A percentile compares a stretch with the other conserved stretches of the same genome.
phyloP scores from a whole-genome alignment of 2,888 invertebrate species.

The Barypeithes pellucidus region DNA sequence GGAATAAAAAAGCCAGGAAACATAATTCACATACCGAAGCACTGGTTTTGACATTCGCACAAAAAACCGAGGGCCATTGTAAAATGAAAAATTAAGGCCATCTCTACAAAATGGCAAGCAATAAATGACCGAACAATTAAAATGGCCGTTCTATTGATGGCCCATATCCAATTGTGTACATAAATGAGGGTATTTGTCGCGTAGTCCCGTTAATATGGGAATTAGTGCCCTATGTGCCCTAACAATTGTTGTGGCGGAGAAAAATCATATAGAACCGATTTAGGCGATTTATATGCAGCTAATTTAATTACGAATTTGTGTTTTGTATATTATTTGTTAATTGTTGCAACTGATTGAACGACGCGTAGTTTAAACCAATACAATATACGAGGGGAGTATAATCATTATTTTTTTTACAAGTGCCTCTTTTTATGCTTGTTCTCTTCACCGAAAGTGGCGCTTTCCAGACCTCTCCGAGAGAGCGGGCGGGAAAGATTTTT shows the following conservation, averaged over 20 bases:
- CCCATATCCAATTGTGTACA: conserved; percentile 43
- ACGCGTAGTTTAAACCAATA: background rate
- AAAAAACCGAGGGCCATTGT: conserved; percentile 29
- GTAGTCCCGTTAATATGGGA: conserved; percentile 32
- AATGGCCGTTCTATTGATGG: conserved; percentile 45
- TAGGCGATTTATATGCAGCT: background rate
- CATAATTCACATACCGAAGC: conserved; percentile 38
- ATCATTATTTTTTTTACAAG: too few relatives aligned
- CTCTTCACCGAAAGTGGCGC: too few relatives aligned
- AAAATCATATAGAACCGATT: conserved; percentile 10
- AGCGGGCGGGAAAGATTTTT: too few relatives aligned
- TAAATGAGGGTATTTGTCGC: conserved; percentile 44
- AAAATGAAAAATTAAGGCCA: conserved; percentile 46
- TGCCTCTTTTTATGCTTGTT: too few relatives aligned
- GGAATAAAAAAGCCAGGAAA: background rate
- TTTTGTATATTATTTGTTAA: conserved; percentile 2
- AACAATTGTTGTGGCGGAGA: conserved; percentile 23
- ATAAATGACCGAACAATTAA: conserved; percentile 48
- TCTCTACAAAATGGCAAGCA: conserved; percentile 46
- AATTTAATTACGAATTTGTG: background rate
- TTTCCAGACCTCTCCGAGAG: too few relatives aligned
- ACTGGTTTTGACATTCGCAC: conserved; percentile 39
- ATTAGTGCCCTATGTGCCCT: conserved; percentile 29
- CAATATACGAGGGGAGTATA: too few relatives aligned
- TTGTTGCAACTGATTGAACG: background rate